These are phyloP conservation scores for Charaxes varanes DNA, from an alignment of 1,140 invertebrate species.

Conservation along the genomic window DNA sequence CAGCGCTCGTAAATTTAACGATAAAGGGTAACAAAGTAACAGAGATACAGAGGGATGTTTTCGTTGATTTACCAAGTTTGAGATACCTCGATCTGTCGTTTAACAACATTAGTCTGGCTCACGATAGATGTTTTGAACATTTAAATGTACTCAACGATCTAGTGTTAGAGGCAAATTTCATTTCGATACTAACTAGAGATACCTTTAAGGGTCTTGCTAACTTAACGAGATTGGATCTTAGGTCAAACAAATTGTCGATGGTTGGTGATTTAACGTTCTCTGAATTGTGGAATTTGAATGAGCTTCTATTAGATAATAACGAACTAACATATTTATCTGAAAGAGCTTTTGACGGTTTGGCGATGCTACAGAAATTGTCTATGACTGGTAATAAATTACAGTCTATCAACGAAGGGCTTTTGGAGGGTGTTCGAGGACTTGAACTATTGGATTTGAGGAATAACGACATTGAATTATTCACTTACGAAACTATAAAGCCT, in stretches of 20 bases:
- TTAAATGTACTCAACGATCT: conserved; percentile 79
- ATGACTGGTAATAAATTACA: conserved; percentile 84
- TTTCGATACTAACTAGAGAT: conserved; percentile 80
- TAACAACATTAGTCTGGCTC: conserved; percentile 82
- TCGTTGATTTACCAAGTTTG: conserved; percentile 81
- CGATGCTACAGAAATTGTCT: conserved; percentile 79
- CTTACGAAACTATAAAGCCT: conserved; percentile 82
- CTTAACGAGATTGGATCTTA: conserved; percentile 80
- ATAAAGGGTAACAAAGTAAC: conserved; percentile 83
- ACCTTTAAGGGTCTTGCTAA: conserved; percentile 81
- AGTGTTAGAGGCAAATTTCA: conserved; percentile 81
- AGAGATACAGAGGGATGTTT: conserved; percentile 83
- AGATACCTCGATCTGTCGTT: conserved; percentile 79
- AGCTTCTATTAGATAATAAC: conserved; percentile 85
- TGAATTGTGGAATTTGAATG: conserved; percentile 81
- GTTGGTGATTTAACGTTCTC: conserved; percentile 84
- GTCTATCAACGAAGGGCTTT: conserved; percentile 79
- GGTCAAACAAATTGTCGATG: conserved; percentile 81
- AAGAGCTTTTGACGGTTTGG: conserved; percentile 82
- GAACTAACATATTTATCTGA: conserved; percentile 78
- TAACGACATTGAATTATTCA: conserved; percentile 83
- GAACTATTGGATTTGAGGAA: conserved; percentile 83
- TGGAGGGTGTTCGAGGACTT: conserved; percentile 78
- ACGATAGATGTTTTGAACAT: conserved; percentile 83
- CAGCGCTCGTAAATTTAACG: conserved; percentile 77